Base-by-base conservation (phyloP, 2,113 vertebrate genomes). In the Brevimyrus niger region DNA sequence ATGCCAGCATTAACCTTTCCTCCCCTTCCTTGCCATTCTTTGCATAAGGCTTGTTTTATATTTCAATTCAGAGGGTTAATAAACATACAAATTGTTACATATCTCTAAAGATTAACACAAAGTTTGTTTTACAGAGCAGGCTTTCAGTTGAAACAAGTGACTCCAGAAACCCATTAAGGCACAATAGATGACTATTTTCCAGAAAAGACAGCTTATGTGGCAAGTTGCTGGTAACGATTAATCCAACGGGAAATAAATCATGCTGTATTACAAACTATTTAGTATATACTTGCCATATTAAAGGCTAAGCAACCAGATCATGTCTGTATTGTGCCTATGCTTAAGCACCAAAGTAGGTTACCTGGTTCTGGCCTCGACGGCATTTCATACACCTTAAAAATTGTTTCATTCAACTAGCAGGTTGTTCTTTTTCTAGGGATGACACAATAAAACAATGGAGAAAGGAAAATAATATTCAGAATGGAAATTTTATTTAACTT, bases 401-500 rank as follows among this genome's bases (percentile, higher is more conserved):
- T 53, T 3, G 17, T 23, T 5, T 17, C 27, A 55, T 35, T 87
- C 38, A 47, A 0, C 8, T 21, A 84, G 8, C 82, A 84, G 42
- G 38, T 42, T n/a, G 2, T 47, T 23, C 42, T 9, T 44, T n/a
- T 47, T 46, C 35, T n/a, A 42, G 73, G 1, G 35, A 42, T 0
- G 9, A 84, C 82, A 44, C 82, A 44, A 84, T 15, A 44, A 65
- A 61, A 47, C 19, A 44, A n/a, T 23, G 65, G 35, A 73, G 15
- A 27, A 55, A 65, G 80, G 88, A 48, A 89, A 88, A 88, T 80
- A 89, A n/a, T 46, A 86, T 89, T 90, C 94, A 95, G 94, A 94
- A 94, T 95, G 96, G 93, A 95, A 96, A 93, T 95, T 91, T 92
- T 93, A 95, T 96, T 95, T 55, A 95, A 93, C 91, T 95, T 95